Evolutionary conservation across 2,797 vertebrate species (phyloP).

Genomic region (Syngnathus rostellatus): DNA sequence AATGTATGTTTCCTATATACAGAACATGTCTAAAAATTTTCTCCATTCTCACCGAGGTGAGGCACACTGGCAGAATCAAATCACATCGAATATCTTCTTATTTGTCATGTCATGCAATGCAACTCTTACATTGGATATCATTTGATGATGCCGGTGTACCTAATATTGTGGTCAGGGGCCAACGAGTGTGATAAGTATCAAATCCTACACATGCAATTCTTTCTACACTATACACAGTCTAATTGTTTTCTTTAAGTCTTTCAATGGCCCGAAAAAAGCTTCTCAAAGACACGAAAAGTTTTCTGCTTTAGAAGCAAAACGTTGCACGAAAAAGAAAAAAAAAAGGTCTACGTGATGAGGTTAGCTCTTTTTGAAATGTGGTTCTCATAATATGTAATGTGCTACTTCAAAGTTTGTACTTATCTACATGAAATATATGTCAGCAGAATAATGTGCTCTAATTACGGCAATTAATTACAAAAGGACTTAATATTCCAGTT

Average conservation of each 20-base stretch:
- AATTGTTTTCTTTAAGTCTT: constrained; percentile 7
- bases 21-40: not conserved
- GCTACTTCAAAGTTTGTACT: not conserved
- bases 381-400: not conserved
- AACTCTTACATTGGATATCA: constrained; percentile 11
- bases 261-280: constrained; percentile 25
- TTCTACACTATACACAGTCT: constrained; percentile 56
- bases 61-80: not conserved
- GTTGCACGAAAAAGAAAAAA: too few relatives aligned
- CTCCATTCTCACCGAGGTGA: too few relatives aligned
- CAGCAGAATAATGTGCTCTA: not conserved
- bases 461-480: not conserved
- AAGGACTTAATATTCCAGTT: not conserved
- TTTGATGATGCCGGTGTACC: constrained; percentile 10
- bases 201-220: constrained; percentile 58
- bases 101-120: not conserved
- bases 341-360: not conserved
- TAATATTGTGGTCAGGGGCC: not conserved
- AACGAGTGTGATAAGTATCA: constrained; percentile 33
- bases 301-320: not conserved
- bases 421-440: not conserved
- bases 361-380: not conserved
- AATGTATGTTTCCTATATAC: not conserved
- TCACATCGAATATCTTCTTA: not conserved
- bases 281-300: constrained; percentile 21